Conservation (phyloP, 2,888 invertebrate genomes). For the Syrphus vitripennis region DNA sequence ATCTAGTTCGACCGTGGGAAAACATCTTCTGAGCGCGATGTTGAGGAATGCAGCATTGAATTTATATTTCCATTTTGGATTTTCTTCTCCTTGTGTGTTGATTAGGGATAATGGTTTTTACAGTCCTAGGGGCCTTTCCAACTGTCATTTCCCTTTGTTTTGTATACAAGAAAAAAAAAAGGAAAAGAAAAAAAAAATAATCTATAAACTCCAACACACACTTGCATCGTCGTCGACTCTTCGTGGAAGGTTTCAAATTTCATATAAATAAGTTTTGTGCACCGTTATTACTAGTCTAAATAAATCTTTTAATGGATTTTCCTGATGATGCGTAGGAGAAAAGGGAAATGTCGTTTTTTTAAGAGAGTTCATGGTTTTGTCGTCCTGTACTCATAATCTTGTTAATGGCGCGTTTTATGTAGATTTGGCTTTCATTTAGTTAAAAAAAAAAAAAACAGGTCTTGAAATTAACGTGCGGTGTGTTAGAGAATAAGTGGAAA, state of each 20-base stretch:
- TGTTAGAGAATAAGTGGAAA: neutral
- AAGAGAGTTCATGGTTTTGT: slow-evolving; percentile 19
- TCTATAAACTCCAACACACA: slow-evolving; percentile 50
- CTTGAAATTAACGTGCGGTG: neutral
- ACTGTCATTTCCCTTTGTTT: slow-evolving; percentile 65
- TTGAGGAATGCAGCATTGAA: slow-evolving; percentile 65
- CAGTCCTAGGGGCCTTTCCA: slow-evolving; percentile 64
- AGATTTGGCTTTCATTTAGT: slow-evolving; percentile 10
- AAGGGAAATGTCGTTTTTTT: neutral
- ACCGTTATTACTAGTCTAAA: slow-evolving; percentile 70
- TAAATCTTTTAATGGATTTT: slow-evolving; percentile 71
- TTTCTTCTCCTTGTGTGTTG: slow-evolving; percentile 62
- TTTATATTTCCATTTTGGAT: slow-evolving; percentile 65
- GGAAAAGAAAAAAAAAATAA: slow-evolving; percentile 16
- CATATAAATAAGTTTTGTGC: slow-evolving; percentile 54
- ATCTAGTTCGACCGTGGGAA: slow-evolving; percentile 58
- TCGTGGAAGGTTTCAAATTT: slow-evolving; percentile 62
- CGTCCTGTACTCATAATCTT: slow-evolving; percentile 53
- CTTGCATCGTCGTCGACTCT: slow-evolving; percentile 47
- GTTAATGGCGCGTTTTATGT: slow-evolving; percentile 60
- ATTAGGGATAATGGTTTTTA: slow-evolving; percentile 68
- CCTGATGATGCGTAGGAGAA: slow-evolving; percentile 27
- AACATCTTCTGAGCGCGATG: slow-evolving; percentile 50
- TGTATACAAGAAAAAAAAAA: slow-evolving; percentile 23
- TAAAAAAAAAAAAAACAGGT: slow-evolving; percentile 12